Percentiles rank a stretch among this genome's conserved stretches.
Conservation (phyloP, 2,797 vertebrate genomes). For the Peromyscus melanophrys region DNA sequence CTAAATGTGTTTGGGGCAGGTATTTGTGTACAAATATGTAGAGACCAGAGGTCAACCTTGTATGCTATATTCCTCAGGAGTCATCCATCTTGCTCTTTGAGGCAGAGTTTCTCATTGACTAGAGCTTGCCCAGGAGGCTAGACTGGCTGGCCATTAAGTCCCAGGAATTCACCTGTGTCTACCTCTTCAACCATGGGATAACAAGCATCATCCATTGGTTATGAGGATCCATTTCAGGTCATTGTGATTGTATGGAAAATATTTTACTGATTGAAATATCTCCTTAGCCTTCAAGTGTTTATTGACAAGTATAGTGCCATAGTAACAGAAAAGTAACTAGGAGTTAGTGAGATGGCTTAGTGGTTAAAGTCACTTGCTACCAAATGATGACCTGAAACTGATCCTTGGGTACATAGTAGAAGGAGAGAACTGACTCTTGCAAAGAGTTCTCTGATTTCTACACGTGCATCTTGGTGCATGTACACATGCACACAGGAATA, state of each 20-base stretch:
- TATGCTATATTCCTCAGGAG: not conserved
- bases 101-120: not conserved
- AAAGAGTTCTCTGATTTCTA: not conserved
- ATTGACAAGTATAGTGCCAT: not conserved
- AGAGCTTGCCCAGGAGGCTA: not conserved
- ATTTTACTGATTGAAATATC: not conserved
- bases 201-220: not conserved
- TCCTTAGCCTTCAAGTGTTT: not conserved
- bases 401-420: not conserved
- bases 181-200: not conserved
- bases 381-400: not conserved
- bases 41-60: not conserved
- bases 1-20: not conserved
- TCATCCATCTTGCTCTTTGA: not conserved
- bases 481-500: not conserved
- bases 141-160: not conserved
- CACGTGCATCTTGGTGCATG: not conserved
- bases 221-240: not conserved
- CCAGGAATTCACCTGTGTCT: not conserved
- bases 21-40: not conserved
- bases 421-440: not conserved
- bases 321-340: not conserved
- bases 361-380: not conserved
- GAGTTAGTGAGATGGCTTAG: not conserved
- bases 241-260: not conserved